Percentiles rank a stretch among this genome's conserved stretches.
Evolutionary conservation across 2,113 vertebrate genomes (phyloP).

Genomic region (Atractosteus spatula): DNA sequence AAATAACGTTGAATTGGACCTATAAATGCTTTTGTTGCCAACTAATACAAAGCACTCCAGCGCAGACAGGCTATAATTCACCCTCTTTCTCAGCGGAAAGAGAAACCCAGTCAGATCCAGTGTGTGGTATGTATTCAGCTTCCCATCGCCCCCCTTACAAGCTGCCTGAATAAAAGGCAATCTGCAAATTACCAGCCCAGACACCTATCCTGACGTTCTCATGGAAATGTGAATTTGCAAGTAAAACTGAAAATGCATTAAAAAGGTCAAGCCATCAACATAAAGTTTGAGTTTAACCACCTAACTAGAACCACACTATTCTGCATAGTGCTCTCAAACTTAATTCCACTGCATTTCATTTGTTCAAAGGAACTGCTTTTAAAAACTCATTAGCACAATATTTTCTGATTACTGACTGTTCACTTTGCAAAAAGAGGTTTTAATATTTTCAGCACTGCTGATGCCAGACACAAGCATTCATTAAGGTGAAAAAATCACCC

Average conservation of each 20-base stretch:
- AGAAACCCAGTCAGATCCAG: constrained; percentile 34
- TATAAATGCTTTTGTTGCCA: constrained; percentile 33
- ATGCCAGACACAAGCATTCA: constrained; percentile 1
- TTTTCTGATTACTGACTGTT: constrained; percentile 21
- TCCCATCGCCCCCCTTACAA: constrained; percentile 2
- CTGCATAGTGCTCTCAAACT: neutral
- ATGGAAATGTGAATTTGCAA: constrained; percentile 23
- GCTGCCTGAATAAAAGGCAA: constrained; percentile 15
- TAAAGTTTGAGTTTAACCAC: constrained; percentile 18
- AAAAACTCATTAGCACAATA: constrained; percentile 29
- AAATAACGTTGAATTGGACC: constrained; percentile 27
- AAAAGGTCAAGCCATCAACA: constrained; percentile 27
- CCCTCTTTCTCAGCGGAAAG: constrained; percentile 31
- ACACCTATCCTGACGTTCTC: constrained; percentile 18
- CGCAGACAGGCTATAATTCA: constrained; percentile 34
- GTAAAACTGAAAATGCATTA: constrained; percentile 16
- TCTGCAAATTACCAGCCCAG: constrained; percentile 10
- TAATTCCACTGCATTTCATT: constrained; percentile 4
- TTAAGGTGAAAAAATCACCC: too few species aligned
- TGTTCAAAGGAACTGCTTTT: constrained; percentile 1
- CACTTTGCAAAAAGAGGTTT: constrained; percentile 19
- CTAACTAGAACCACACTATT: neutral
- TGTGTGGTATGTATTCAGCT: constrained; percentile 5
- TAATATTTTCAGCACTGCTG: constrained; percentile 15
- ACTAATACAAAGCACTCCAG: constrained; percentile 29